These are phyloP conservation scores for Podargus strigoides DNA, from an alignment of 2,797 vertebrate species.

Conservation along the genomic window DNA sequence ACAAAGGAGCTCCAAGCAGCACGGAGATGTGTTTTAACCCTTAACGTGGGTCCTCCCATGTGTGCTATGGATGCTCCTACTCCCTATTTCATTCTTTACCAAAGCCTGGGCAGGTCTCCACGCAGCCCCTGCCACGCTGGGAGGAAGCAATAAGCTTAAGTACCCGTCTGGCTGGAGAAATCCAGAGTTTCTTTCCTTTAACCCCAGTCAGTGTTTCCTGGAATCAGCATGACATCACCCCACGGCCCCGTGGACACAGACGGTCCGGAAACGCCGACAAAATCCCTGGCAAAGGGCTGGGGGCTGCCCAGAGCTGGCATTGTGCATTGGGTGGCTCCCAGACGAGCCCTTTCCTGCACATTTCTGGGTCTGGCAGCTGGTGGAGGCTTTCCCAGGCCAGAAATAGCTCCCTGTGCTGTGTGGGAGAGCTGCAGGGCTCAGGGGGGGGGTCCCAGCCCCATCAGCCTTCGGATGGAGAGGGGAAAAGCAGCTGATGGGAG, in stretches of 20 bases:
- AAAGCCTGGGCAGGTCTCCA: neutral
- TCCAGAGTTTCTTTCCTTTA: neutral
- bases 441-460: neutral
- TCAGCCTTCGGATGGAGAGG: neutral
- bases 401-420: neutral
- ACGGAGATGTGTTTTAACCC: neutral
- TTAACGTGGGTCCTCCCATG: fast-evolving
- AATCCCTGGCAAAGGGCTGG: neutral
- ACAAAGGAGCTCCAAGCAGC: neutral
- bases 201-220: neutral
- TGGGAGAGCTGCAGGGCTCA: neutral
- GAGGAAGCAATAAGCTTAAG: neutral
- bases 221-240: neutral
- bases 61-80: neutral
- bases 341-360: neutral
- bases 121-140: neutral
- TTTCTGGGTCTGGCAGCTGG: neutral
- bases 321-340: fast-evolving
- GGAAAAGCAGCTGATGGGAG: neutral
- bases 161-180: neutral
- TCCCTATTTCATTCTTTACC: neutral
- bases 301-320: neutral
- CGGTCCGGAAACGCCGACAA: neutral
- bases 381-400: neutral
- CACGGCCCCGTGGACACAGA: neutral